Conservation (phyloP, 2,797 vertebrate species). For the Danio aesculapii region DNA sequence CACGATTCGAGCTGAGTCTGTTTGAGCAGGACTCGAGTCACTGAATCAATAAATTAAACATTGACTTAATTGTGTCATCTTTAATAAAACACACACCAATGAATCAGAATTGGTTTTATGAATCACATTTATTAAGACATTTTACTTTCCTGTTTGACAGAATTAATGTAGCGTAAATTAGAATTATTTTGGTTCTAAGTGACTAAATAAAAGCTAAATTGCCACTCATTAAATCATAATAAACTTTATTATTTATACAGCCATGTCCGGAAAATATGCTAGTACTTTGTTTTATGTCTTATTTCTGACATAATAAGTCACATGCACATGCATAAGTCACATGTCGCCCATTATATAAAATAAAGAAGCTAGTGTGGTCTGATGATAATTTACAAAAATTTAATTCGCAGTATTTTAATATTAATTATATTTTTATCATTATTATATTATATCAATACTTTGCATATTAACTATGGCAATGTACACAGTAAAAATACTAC, state of each 20-base stretch:
- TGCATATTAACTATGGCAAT: too few species aligned
- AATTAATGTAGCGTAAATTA: background rate
- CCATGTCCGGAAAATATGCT: too few species aligned
- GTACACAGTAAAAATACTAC: too few species aligned
- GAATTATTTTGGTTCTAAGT: background rate
- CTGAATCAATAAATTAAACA: background rate
- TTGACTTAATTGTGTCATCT: background rate
- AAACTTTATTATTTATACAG: background rate
- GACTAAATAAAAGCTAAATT: background rate
- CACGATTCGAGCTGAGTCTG: background rate
- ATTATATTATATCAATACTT: too few species aligned
- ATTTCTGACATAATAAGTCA: too few species aligned
- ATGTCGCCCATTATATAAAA: too few species aligned
- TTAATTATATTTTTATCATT: too few species aligned
- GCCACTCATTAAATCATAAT: background rate
- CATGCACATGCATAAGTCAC: too few species aligned
- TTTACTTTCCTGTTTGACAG: background rate
- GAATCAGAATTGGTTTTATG: background rate
- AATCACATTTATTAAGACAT: background rate
- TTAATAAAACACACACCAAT: background rate
- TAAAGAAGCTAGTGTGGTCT: too few species aligned
- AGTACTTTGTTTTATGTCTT: too few species aligned
- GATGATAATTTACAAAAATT: too few species aligned
- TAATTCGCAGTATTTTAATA: too few species aligned
- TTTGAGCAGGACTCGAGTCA: background rate